A percentile compares a stretch with the other conserved stretches of the same genome.
phyloP scores from a whole-genome alignment of 2,888 invertebrate genomes.

The Tricholauxania praeusta region DNA sequence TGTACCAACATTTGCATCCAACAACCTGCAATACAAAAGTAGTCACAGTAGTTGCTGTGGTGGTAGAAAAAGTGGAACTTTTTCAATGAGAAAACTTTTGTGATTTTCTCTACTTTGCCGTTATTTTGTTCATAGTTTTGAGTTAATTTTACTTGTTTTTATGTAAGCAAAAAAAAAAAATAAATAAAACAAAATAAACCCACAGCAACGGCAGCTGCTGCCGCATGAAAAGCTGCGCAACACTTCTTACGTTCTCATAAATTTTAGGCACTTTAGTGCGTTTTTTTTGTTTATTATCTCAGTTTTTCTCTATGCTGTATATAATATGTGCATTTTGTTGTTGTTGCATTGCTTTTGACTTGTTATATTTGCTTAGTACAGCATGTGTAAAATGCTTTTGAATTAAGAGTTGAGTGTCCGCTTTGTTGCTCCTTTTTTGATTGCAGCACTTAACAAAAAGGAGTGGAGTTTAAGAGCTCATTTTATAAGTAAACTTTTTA shows the following conservation, averaged over 20 bases:
- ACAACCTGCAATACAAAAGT: slow-evolving; percentile 8
- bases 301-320: slow-evolving; percentile 5
- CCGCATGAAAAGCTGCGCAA: neutral
- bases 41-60: neutral
- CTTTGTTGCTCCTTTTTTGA: too few relatives aligned
- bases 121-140: slow-evolving; percentile 41
- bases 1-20: too few relatives aligned
- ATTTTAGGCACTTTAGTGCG: slow-evolving; percentile 27
- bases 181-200: slow-evolving; percentile 8
- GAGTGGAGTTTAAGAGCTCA: too few relatives aligned
- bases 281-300: slow-evolving; percentile 14
- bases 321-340: slow-evolving; percentile 18
- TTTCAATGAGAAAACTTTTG: slow-evolving; percentile 59
- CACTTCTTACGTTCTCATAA: slow-evolving; percentile 41
- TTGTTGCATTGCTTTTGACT: slow-evolving; percentile 2
- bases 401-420: too few relatives aligned
- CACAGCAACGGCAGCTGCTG: neutral
- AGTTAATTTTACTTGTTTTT: slow-evolving; percentile 7
- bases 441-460: too few relatives aligned
- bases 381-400: too few relatives aligned
- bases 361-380: neutral
- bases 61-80: slow-evolving; percentile 32
- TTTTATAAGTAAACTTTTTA: too few relatives aligned
- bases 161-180: neutral
- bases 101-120: slow-evolving; percentile 56